Conservation (phyloP, 1,140 invertebrate genomes). For the Euura saliciscinereae region DNA sequence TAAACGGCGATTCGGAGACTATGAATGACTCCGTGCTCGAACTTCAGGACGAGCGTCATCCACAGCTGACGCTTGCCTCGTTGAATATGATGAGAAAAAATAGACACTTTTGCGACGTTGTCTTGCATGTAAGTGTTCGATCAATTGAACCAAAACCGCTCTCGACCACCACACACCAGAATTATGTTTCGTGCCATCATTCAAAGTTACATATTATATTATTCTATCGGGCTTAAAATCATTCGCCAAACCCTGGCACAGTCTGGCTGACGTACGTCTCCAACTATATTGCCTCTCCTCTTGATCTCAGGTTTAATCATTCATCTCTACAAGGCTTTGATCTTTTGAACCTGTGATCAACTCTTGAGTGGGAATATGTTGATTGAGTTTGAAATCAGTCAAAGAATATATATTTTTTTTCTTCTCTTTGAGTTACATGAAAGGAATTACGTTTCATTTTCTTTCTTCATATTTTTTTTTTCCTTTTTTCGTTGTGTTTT, state of each 20-base stretch:
- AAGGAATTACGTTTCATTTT: not conserved
- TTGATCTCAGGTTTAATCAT: conserved; percentile 3
- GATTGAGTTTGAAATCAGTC: not conserved
- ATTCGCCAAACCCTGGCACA: conserved; percentile 1
- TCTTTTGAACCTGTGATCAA: not conserved
- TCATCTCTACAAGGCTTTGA: too few species aligned
- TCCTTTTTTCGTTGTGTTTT: too few species aligned
- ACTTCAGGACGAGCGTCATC: conserved; percentile 59
- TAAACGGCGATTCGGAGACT: conserved; percentile 36
- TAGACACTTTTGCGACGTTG: conserved; percentile 80
- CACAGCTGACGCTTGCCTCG: conserved; percentile 64
- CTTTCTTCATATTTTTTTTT: not conserved
- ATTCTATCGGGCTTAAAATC: not conserved
- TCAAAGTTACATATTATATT: not conserved
- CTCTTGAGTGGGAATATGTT: not conserved
- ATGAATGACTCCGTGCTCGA: conserved; percentile 36
- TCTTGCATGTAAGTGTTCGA: conserved; percentile 71
- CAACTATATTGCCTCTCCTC: not conserved
- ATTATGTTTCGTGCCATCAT: conserved; percentile 1
- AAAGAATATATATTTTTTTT: not conserved
- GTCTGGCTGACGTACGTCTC: not conserved
- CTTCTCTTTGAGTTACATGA: not conserved
- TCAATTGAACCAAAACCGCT: conserved; percentile 6
- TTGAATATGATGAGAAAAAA: conserved; percentile 79
- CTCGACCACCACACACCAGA: not conserved